Conservation (phyloP, 2,113 vertebrate genomes). For the Spea bombifrons region DNA sequence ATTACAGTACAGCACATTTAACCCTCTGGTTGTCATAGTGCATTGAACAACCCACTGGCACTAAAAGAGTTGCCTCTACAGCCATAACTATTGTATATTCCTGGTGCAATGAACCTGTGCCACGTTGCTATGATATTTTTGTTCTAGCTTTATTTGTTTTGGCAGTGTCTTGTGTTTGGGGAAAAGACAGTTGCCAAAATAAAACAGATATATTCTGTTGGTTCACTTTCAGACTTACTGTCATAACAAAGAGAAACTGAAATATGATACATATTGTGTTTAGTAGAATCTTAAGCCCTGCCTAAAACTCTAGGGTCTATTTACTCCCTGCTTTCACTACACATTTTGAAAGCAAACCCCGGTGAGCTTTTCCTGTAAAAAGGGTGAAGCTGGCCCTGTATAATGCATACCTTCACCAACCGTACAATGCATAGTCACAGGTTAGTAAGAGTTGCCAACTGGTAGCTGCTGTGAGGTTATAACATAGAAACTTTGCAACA, state of each 20-base stretch:
- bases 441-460: background rate
- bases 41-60: background rate
- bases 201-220: background rate
- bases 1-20: background rate
- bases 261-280: background rate
- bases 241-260: background rate
- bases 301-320: no score
- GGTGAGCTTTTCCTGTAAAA: no score
- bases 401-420: no score
- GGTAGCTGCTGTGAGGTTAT: background rate
- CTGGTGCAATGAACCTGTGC: background rate
- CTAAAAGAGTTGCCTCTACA: background rate
- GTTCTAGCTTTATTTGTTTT: background rate
- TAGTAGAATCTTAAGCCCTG: no score
- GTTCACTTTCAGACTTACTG: background rate
- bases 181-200: background rate
- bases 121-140: background rate
- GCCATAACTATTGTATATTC: background rate
- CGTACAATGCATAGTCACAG: background rate
- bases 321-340: no score
- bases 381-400: no score
- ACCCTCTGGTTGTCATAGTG: background rate
- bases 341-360: no score
- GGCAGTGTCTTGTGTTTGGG: background rate
- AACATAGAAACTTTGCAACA: background rate